phyloP scores from a whole-genome alignment of 2,888 invertebrate genomes.

The Cinara cedri region DNA sequence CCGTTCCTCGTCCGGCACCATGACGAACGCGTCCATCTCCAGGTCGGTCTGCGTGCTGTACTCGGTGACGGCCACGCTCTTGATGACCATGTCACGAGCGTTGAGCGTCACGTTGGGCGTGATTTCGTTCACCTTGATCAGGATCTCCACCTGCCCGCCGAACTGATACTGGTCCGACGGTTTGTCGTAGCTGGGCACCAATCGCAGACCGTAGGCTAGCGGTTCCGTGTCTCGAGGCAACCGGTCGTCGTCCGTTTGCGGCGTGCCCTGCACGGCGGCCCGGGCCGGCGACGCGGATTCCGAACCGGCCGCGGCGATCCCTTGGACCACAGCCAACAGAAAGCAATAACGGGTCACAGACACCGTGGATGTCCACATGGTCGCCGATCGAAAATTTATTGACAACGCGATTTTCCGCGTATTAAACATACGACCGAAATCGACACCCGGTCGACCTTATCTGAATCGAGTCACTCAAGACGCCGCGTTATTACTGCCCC shows the following conservation, averaged over 20 bases:
- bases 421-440: not conserved
- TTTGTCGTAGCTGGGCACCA: not conserved
- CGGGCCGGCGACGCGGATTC: too few relatives aligned
- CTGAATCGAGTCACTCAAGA: not conserved
- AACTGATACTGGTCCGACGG: not conserved
- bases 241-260: not conserved
- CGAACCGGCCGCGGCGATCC: not conserved
- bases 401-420: not conserved
- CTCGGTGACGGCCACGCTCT: not conserved
- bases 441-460: not conserved
- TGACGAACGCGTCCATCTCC: not conserved
- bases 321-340: too few relatives aligned
- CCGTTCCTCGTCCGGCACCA: not conserved
- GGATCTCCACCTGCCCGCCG: constrained; percentile 23
- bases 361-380: not conserved
- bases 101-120: constrained; percentile 25
- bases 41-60: not conserved
- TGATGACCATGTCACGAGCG: constrained; percentile 11
- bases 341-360: not conserved
- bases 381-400: not conserved
- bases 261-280: not conserved
- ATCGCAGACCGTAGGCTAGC: not conserved
- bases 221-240: constrained; percentile 34
- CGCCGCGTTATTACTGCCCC: too few relatives aligned
- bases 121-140: not conserved